Evolutionary conservation across 2,888 invertebrate genomes (phyloP).

Genomic region (Cepaea hortensis): DNA sequence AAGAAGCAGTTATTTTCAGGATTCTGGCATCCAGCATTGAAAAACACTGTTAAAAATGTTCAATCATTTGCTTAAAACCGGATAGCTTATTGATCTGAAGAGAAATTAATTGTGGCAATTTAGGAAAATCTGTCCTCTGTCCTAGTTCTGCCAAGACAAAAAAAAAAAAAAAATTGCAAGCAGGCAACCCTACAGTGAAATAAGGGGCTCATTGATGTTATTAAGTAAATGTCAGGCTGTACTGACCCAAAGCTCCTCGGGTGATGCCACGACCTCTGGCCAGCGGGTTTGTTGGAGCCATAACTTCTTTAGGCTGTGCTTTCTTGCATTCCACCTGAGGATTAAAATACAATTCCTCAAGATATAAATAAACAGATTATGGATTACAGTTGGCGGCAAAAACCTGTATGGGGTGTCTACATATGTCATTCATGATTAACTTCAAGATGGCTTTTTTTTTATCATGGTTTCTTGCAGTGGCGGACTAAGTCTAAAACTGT

Average conservation of each 20-base stretch:
- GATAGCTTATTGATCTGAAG: no score
- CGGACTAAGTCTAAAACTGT: no score
- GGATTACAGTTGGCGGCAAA: not conserved
- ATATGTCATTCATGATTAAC: not conserved
- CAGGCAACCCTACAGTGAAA: constrained; percentile 43
- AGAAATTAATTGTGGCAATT: not conserved
- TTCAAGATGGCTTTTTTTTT: no score
- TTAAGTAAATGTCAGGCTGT: constrained; percentile 18
- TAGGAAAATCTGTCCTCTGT: not conserved
- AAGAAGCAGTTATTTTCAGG: not conserved
- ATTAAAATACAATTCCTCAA: not conserved
- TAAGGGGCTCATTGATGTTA: constrained; percentile 30
- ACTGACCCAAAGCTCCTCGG: constrained; percentile 63
- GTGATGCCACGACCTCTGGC: constrained; percentile 68
- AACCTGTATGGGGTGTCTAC: not conserved
- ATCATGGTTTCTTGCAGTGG: no score
- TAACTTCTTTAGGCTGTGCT: constrained; percentile 99
- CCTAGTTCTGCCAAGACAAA: constrained; percentile 17
- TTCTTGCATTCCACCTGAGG: constrained; percentile 99
- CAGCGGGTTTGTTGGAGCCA: constrained; percentile 85
- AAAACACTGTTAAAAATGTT: not conserved
- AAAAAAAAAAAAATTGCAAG: not conserved
- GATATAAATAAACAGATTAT: not conserved
- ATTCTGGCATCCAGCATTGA: no score
- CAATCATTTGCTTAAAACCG: no score